These are phyloP conservation scores for Abscondita cerata DNA, from an alignment of 2,888 invertebrate genomes.

Conservation along the genomic window DNA sequence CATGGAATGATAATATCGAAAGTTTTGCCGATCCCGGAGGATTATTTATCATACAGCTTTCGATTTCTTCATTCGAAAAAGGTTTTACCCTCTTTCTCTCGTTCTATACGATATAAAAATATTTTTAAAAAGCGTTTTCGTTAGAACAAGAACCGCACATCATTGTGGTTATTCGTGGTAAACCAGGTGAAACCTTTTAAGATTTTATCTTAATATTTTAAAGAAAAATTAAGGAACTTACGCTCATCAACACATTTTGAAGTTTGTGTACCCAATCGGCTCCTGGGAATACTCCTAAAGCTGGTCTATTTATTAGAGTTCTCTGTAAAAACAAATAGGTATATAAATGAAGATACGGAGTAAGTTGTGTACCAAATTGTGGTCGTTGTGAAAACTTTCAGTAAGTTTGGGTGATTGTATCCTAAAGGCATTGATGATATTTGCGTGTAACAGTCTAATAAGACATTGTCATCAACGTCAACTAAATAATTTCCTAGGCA, in stretches of 20 bases:
- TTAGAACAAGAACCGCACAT: constrained; percentile 97
- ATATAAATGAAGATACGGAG: too few relatives aligned
- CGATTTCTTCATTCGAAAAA: constrained; percentile 78
- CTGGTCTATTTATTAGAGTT: constrained; percentile 90
- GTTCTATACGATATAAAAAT: constrained; percentile 87
- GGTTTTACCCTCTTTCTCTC: constrained; percentile 73
- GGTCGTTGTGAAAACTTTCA: constrained; percentile 74
- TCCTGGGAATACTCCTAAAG: constrained; percentile 92
- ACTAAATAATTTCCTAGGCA: constrained; percentile 93
- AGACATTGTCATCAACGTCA: constrained; percentile 90
- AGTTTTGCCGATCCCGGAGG: constrained; percentile 86
- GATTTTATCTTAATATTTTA: not conserved
- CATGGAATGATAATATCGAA: constrained; percentile 84
- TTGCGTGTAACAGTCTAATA: constrained; percentile 95
- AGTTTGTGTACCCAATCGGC: constrained; percentile 85
- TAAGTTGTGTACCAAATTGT: constrained; percentile 80
- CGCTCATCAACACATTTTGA: constrained; percentile 70
- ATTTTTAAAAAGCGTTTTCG: constrained; percentile 95
- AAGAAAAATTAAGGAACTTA: constrained; percentile 53
- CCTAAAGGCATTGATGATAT: constrained; percentile 89
- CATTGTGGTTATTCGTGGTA: constrained; percentile 89
- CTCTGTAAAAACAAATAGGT: constrained; percentile 70
- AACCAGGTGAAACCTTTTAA: constrained; percentile 78
- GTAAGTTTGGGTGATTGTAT: constrained; percentile 91
- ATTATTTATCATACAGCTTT: constrained; percentile 82